Percentiles rank a stretch among this genome's conserved stretches.
Conservation (phyloP, 2,797 vertebrate species). For the Tolypeutes matacus region DNA sequence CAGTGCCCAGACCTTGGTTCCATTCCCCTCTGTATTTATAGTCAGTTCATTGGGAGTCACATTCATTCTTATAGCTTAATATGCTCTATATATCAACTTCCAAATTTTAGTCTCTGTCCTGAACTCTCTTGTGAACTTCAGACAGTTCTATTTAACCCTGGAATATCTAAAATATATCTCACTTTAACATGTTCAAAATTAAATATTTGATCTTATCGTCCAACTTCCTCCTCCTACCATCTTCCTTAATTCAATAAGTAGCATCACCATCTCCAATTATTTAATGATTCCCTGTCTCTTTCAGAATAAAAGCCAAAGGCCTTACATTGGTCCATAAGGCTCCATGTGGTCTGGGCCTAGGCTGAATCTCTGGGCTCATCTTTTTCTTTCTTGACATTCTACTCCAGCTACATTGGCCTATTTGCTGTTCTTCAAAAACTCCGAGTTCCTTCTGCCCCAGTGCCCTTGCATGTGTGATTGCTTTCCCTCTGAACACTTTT, state of each 20-base stretch:
- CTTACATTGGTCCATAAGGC: not conserved
- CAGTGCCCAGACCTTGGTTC: not conserved
- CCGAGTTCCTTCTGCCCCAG: not conserved
- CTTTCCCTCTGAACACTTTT: not conserved
- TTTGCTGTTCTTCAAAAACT: not conserved
- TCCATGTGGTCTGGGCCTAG: not conserved
- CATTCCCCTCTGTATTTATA: not conserved
- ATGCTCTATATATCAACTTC: not conserved
- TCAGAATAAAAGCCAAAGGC: not conserved
- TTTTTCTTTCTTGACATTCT: not conserved
- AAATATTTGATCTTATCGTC: not conserved
- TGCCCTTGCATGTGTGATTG: not conserved
- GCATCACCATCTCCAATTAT: not conserved
- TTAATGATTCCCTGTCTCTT: not conserved
- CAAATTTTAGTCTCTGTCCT: not conserved
- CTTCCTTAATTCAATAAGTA: not conserved
- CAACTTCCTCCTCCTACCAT: not conserved
- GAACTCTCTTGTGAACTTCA: not conserved
- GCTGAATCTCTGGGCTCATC: not conserved
- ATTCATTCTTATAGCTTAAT: not conserved
- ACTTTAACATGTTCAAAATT: not conserved
- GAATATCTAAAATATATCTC: not conserved
- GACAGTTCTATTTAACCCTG: not conserved
- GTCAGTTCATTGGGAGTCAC: not conserved
- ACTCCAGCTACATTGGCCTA: not conserved